These are phyloP conservation scores for Ceratina calcarata DNA, from an alignment of 1,140 invertebrate genomes.

Conservation along the genomic window DNA sequence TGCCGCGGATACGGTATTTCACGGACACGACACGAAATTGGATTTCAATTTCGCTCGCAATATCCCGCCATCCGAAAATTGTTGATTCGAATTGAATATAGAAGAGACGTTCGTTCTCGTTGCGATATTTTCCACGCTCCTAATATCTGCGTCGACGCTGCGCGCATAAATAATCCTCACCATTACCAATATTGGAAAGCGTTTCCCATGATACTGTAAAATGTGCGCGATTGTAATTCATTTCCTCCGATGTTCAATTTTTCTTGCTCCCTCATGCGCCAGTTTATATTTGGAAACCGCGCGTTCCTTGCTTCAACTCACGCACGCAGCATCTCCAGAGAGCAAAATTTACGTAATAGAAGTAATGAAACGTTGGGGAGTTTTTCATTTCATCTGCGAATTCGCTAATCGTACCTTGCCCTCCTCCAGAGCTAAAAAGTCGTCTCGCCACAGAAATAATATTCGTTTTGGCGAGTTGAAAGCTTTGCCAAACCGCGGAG, in stretches of 20 bases:
- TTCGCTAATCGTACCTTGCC: conserved; percentile 35
- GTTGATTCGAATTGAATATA: conserved; percentile 44
- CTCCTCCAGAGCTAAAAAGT: conserved; percentile 3
- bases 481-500: conserved; percentile 49
- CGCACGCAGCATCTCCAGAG: not conserved
- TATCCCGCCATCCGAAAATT: conserved; percentile 28
- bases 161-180: conserved; percentile 41
- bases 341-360: not conserved
- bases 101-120: conserved; percentile 37
- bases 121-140: conserved; percentile 27
- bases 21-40: conserved; percentile 1
- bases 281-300: too few relatives aligned
- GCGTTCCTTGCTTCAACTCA: too few relatives aligned
- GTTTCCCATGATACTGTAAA: conserved; percentile 30
- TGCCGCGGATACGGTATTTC: not conserved
- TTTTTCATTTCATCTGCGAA: conserved; percentile 32
- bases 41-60: conserved; percentile 15
- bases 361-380: not conserved
- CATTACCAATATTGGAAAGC: conserved; percentile 45
- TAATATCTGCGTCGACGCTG: conserved; percentile 29
- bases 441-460: conserved; percentile 51
- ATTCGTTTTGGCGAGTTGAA: conserved; percentile 46
- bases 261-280: not conserved
- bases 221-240: conserved; percentile 33
- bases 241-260: not conserved